Percentiles rank a stretch among this genome's conserved stretches.
Evolutionary conservation across 2,113 vertebrate species (phyloP).

Genomic region (Salminus brasiliensis): DNA sequence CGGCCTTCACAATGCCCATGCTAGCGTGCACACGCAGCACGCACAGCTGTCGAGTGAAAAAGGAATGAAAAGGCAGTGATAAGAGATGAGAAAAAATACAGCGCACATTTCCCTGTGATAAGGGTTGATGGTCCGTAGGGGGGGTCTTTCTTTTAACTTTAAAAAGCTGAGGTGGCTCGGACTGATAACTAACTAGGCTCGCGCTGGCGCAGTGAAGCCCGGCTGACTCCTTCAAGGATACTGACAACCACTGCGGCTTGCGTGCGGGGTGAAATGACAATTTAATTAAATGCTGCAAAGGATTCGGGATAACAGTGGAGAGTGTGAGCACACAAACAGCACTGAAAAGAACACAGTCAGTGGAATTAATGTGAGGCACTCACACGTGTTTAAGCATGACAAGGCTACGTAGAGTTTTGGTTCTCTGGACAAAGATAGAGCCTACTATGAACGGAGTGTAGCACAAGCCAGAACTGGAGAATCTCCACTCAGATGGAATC

Average conservation of each 20-base stretch:
- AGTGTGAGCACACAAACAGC: not conserved
- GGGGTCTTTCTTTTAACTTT: constrained; percentile 8
- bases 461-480: not conserved
- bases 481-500: not conserved
- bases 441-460: not conserved
- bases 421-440: not conserved
- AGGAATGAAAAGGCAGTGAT: constrained; percentile 37
- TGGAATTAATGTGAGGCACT: not conserved
- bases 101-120: constrained; percentile 43
- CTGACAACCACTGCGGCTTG: not conserved
- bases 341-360: not conserved
- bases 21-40: constrained; percentile 12
- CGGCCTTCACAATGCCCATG: constrained; percentile 12
- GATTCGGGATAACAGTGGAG: not conserved
- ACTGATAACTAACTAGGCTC: not conserved
- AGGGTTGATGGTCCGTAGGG: constrained; percentile 2
- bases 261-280: constrained; percentile 18
- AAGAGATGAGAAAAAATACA: constrained; percentile 27
- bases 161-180: not conserved
- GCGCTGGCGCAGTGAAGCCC: not conserved
- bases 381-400: not conserved
- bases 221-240: constrained; percentile 8
- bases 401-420: not conserved
- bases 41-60: constrained; percentile 9
- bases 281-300: constrained; percentile 41